These are phyloP conservation scores for Lucilia sericata DNA, from an alignment of 1,140 invertebrate genomes.

Conservation along the genomic window DNA sequence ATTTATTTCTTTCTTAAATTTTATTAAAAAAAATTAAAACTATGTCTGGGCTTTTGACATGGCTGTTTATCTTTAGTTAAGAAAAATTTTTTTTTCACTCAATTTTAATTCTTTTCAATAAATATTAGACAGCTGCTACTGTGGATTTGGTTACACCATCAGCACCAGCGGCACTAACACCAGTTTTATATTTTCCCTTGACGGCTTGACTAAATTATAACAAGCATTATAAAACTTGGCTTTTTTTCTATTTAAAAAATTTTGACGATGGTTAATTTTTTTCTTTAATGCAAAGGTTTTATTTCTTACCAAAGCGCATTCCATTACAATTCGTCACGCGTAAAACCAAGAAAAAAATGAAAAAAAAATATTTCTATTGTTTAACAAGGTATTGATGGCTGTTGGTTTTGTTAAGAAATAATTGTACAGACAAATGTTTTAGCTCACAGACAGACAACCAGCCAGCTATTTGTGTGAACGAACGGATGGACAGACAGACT, in stretches of 20 bases:
- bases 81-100: neutral
- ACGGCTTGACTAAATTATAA: neutral
- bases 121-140: neutral
- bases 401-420: too few species aligned
- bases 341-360: neutral
- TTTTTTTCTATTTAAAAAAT: neutral
- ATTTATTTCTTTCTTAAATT: neutral
- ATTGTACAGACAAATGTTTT: too few species aligned
- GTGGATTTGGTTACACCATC: slow-evolving; percentile 10
- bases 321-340: slow-evolving; percentile 14
- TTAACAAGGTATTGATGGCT: neutral
- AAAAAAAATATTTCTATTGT: neutral
- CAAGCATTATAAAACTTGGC: too few species aligned
- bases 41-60: neutral
- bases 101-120: neutral
- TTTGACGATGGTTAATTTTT: neutral
- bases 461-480: too few species aligned
- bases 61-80: slow-evolving; percentile 3
- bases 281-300: neutral
- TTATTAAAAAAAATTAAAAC: neutral
- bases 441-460: too few species aligned
- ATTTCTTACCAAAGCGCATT: neutral
- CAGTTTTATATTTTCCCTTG: neutral
- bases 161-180: neutral
- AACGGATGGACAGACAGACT: neutral